Conservation (phyloP, 2,888 invertebrate species). For the Diploptera punctata region DNA sequence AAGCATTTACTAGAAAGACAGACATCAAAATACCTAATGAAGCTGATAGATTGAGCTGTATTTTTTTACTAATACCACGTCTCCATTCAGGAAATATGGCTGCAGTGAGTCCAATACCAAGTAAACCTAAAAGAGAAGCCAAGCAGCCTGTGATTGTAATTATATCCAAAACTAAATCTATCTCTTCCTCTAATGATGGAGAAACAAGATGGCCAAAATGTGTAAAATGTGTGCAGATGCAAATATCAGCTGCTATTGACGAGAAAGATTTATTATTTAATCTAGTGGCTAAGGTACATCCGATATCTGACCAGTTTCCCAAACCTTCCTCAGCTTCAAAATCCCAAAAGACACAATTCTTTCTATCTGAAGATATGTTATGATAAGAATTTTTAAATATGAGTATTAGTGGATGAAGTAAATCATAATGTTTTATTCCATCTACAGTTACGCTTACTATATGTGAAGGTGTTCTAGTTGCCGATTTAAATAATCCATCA, state of each 20-base stretch:
- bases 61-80: constrained; percentile 35
- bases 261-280: background rate
- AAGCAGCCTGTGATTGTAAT: constrained; percentile 33
- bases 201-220: constrained; percentile 40
- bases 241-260: constrained; percentile 18
- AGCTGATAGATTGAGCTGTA: constrained; percentile 37
- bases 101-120: constrained; percentile 34
- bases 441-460: constrained; percentile 33
- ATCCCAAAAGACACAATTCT: constrained; percentile 40
- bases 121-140: constrained; percentile 31
- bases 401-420: constrained; percentile 26
- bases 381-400: constrained; percentile 10
- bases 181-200: background rate
- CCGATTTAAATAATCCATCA: constrained; percentile 30
- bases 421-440: constrained; percentile 15
- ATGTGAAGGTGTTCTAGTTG: background rate
- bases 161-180: constrained; percentile 25
- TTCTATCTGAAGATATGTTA: background rate
- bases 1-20: constrained; percentile 20
- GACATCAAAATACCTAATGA: constrained; percentile 33
- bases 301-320: constrained; percentile 37
- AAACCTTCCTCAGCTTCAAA: constrained; percentile 12
- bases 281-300: constrained; percentile 5
- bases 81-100: constrained; percentile 31
- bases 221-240: constrained; percentile 40